phyloP scores from a whole-genome alignment of 92 coral and sea anemone genomes.

The Paragorgia papillata region DNA sequence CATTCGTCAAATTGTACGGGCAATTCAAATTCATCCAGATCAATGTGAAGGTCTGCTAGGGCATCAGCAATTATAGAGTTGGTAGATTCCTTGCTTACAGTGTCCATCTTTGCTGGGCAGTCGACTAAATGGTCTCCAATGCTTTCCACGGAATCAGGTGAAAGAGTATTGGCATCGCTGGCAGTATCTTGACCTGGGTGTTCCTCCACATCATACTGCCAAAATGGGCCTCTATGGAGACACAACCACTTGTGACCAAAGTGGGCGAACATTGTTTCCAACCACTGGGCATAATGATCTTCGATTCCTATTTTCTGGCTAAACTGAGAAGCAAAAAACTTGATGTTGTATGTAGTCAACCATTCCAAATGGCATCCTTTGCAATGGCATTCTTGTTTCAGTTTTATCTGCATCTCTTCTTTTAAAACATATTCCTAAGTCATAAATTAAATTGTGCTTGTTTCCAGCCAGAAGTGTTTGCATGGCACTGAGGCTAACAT shows the following conservation, averaged over 20 bases:
- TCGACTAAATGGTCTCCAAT: not conserved
- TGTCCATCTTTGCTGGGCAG: not conserved
- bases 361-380: conserved; percentile 68
- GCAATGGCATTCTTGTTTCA: conserved; percentile 53
- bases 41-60: conserved; percentile 23
- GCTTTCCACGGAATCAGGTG: not conserved
- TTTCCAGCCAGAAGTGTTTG: conserved; percentile 3
- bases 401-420: conserved; percentile 4
- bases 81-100: not conserved
- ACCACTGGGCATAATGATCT: conserved; percentile 57
- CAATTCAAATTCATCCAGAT: conserved; percentile 14
- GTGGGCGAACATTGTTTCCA: conserved; percentile 63
- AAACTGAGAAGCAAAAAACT: conserved; percentile 38
- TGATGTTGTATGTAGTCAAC: conserved; percentile 53
- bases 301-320: conserved; percentile 46
- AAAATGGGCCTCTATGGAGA: conserved; percentile 64
- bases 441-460: conserved; percentile 34
- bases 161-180: no score
- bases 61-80: conserved; percentile 20
- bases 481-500: conserved; percentile 26
- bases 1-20: not conserved
- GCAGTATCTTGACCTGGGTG: no score
- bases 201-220: conserved; percentile 56
- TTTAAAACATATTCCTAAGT: conserved; percentile 43
- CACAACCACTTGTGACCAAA: conserved; percentile 70